Evolutionary conservation across 2,113 vertebrate species (phyloP).

Genomic region (Leucosticte australis): DNA sequence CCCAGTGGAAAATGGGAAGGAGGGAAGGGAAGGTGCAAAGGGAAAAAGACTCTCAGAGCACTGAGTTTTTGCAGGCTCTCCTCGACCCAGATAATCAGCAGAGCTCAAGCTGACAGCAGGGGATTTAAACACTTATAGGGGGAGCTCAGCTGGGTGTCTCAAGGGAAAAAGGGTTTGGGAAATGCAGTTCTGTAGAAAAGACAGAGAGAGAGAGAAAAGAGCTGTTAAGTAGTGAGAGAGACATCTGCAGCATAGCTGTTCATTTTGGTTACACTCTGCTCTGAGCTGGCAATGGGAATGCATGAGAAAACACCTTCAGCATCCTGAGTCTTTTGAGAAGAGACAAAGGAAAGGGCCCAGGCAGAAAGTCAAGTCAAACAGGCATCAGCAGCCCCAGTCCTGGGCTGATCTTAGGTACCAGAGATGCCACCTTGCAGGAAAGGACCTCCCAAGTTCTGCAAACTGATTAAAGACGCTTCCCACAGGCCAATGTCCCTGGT

Average conservation of each 20-base stretch:
- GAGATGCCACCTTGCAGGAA: background rate
- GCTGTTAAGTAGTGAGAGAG: slow-evolving; percentile 55
- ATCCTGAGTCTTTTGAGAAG: background rate
- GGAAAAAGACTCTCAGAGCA: slow-evolving; percentile 33
- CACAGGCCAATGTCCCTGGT: background rate
- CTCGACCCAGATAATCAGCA: slow-evolving; percentile 69
- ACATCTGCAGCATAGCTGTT: slow-evolving; percentile 59
- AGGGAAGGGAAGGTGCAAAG: slow-evolving; percentile 30
- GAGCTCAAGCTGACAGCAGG: slow-evolving; percentile 66
- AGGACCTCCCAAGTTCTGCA: background rate
- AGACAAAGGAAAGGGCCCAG: background rate
- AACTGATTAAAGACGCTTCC: background rate
- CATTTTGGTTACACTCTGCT: slow-evolving; percentile 39
- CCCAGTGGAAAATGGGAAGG: background rate
- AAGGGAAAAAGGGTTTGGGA: slow-evolving; percentile 57
- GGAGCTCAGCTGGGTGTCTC: slow-evolving; percentile 70
- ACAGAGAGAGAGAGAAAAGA: slow-evolving; percentile 36
- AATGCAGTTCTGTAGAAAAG: slow-evolving; percentile 49
- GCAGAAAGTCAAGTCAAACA: background rate
- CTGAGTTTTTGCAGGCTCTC: slow-evolving; percentile 56
- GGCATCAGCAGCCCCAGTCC: background rate
- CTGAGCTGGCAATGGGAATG: slow-evolving; percentile 7
- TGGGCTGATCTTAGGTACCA: background rate
- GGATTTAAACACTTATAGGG: slow-evolving; percentile 69
- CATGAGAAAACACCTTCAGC: background rate